A percentile compares a stretch with the other conserved stretches of the same genome.
Evolutionary conservation across 2,888 invertebrate genomes (phyloP).

Genomic region (Tachystola acroxantha): DNA sequence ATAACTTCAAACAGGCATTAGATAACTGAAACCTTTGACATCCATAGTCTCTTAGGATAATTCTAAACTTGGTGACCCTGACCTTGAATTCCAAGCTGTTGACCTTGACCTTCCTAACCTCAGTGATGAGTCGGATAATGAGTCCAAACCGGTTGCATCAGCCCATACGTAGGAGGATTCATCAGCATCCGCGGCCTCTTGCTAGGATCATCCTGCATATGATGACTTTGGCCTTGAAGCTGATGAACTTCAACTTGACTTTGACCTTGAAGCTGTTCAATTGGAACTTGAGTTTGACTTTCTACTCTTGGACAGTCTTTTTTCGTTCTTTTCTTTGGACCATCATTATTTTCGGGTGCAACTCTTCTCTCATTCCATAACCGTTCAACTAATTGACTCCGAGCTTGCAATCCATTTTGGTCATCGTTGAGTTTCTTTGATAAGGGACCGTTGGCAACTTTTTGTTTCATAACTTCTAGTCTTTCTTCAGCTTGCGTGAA

Average conservation of each 20-base stretch:
- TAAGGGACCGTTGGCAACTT: constrained; percentile 58
- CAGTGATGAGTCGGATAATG: constrained; percentile 57
- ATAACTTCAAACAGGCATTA: too few species aligned
- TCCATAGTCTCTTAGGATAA: too few species aligned
- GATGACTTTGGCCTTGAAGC: constrained; percentile 9
- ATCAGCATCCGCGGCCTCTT: constrained; percentile 53
- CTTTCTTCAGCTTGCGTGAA: constrained; percentile 62
- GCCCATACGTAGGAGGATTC: constrained; percentile 41
- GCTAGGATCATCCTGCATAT: constrained; percentile 44
- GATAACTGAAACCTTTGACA: too few species aligned
- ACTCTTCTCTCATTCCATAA: constrained; percentile 56
- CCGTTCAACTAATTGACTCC: constrained; percentile 42
- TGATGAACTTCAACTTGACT: constrained; percentile 23
- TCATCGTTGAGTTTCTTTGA: constrained; percentile 52
- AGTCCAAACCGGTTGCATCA: constrained; percentile 56
- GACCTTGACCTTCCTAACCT: too few species aligned
- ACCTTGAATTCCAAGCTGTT: too few species aligned
- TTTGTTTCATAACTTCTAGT: constrained; percentile 63
- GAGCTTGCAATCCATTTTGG: constrained; percentile 35
- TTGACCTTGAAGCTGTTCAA: constrained; percentile 19
- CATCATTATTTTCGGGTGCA: constrained; percentile 35
- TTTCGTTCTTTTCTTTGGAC: constrained; percentile 52
- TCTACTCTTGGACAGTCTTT: constrained; percentile 39
- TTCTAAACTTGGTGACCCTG: too few species aligned
- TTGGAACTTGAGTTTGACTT: constrained; percentile 17